Conservation (phyloP, 1,140 invertebrate genomes). For the Phthorimaea operculella region DNA sequence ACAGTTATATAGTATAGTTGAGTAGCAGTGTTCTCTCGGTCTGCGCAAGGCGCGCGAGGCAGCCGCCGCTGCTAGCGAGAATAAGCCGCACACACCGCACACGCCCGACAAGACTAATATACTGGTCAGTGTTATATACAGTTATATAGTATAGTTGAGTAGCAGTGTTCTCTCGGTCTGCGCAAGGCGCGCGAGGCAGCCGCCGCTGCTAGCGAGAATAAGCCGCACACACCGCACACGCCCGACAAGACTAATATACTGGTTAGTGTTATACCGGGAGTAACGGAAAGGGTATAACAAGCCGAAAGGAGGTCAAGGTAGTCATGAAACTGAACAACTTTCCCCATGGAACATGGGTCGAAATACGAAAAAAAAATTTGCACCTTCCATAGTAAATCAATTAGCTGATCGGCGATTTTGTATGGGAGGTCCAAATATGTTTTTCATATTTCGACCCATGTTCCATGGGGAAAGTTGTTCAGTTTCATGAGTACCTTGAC, state of each 20-base stretch:
- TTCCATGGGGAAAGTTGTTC: too few species aligned
- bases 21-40: conserved; percentile 81
- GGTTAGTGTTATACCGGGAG: conserved; percentile 19
- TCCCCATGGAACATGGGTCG: too few species aligned
- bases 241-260: conserved; percentile 43
- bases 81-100: conserved; percentile 40
- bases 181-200: conserved; percentile 80
- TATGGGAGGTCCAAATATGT: too few species aligned
- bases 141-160: conserved; percentile 68
- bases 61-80: conserved; percentile 65
- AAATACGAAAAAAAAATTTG: too few species aligned
- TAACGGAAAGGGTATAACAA: too few species aligned
- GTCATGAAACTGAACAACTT: too few species aligned
- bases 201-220: conserved; percentile 51
- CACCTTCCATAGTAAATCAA: too few species aligned
- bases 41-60: conserved; percentile 79
- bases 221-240: conserved; percentile 42
- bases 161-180: conserved; percentile 82
- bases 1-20: conserved; percentile 61
- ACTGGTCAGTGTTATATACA: conserved; percentile 20
- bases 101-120: conserved; percentile 45
- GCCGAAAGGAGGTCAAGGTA: too few species aligned
- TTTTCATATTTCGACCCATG: too few species aligned
- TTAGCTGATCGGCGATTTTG: too few species aligned
- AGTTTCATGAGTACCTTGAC: too few species aligned